Conservation (phyloP, 2,888 invertebrate species). For the Atethmia centrago region DNA sequence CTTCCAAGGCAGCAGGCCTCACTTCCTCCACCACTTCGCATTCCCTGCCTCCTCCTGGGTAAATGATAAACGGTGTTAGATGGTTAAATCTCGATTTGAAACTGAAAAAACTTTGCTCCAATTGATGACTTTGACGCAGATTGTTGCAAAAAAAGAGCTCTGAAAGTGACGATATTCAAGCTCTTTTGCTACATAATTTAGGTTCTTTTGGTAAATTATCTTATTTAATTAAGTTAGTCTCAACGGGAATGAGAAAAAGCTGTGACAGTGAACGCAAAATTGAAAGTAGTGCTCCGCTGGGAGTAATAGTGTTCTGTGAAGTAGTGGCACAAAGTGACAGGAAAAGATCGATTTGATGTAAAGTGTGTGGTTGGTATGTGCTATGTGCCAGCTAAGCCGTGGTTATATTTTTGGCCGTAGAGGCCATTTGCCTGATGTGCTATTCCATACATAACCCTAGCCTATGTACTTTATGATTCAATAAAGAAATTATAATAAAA, state of each 20-base stretch:
- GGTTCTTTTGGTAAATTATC: background rate
- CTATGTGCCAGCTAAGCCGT: too few species aligned
- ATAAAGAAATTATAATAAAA: too few species aligned
- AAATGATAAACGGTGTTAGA: background rate
- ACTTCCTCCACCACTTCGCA: slow-evolving; percentile 88
- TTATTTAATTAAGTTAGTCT: background rate
- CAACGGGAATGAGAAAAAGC: too few species aligned
- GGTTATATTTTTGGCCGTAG: too few species aligned
- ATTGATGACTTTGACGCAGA: background rate
- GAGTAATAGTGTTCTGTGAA: too few species aligned
- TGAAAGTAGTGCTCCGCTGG: too few species aligned
- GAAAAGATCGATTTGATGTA: background rate
- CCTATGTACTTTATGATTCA: too few species aligned
- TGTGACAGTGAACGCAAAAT: background rate
- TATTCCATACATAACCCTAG: too few species aligned
- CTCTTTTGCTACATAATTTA: background rate
- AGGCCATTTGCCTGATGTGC: too few species aligned
- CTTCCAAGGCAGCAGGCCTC: slow-evolving; percentile 81
- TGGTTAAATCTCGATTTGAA: background rate
- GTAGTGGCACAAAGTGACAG: background rate
- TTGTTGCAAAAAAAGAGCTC: background rate
- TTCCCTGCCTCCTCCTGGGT: slow-evolving; percentile 84
- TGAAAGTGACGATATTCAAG: background rate
- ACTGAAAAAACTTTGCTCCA: background rate
- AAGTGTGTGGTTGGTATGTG: too few species aligned